These are phyloP conservation scores for Stercorarius parasiticus DNA, from an alignment of 2,113 vertebrate species.

Conservation along the genomic window DNA sequence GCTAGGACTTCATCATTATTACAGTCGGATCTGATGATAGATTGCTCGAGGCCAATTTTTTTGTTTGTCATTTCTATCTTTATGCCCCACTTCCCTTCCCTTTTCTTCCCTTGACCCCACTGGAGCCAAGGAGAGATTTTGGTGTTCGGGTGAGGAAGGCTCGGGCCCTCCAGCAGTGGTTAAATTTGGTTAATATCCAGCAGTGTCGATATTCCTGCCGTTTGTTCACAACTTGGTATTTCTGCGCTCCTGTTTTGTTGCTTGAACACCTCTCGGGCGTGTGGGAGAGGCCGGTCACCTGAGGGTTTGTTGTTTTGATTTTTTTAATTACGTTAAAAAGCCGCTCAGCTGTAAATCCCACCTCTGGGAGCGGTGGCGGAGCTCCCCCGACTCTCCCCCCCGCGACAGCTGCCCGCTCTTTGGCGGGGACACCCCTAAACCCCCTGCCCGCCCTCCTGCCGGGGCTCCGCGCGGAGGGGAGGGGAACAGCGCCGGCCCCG, in stretches of 20 bases:
- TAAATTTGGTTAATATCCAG: no score
- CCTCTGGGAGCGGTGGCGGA: background rate
- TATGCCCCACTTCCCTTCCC: background rate
- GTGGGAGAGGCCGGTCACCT: background rate
- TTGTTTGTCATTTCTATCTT: background rate
- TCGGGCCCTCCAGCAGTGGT: background rate
- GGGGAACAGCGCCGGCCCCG: no score
- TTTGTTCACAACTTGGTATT: background rate
- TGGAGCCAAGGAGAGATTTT: background rate
- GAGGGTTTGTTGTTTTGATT: background rate
- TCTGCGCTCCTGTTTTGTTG: background rate
- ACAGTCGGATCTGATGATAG: no score
- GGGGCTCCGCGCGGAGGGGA: background rate
- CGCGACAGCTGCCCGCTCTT: no score
- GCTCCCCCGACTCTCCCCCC: background rate
- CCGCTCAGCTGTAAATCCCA: background rate
- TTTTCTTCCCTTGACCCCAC: no score
- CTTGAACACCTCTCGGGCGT: background rate
- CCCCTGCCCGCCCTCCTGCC: background rate
- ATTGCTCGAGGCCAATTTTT: background rate
- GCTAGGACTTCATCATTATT: background rate
- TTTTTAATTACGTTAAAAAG: background rate
- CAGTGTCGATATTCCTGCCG: fast-evolving
- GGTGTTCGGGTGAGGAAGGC: background rate
- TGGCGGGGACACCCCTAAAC: no score